phyloP scores from a whole-genome alignment of 2,113 vertebrate genomes.

The Lepus europaeus region DNA sequence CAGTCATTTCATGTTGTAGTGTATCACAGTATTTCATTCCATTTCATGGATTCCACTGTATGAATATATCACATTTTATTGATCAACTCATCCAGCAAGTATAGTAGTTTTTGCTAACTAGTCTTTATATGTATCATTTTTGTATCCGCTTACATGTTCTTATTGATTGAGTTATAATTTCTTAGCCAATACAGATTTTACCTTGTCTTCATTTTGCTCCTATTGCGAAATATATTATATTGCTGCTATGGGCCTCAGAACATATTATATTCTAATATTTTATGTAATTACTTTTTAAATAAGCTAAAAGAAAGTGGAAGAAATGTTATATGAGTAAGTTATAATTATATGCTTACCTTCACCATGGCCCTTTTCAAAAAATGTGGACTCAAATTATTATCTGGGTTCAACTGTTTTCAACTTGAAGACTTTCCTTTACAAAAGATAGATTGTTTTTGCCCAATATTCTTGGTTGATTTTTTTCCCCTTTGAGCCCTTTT shows the following conservation, averaged over 20 bases:
- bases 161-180: background rate
- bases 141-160: slow-evolving; percentile 1
- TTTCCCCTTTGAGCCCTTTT: background rate
- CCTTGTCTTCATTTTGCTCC: background rate
- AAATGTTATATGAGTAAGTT: background rate
- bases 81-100: background rate
- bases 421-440: background rate
- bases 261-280: background rate
- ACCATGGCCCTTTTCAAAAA: background rate
- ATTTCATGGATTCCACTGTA: background rate
- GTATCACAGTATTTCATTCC: background rate
- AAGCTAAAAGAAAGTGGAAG: background rate
- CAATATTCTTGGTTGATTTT: background rate
- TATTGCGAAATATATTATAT: background rate
- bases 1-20: background rate
- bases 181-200: background rate
- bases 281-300: background rate
- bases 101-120: background rate
- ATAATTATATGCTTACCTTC: background rate
- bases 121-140: background rate
- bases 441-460: background rate
- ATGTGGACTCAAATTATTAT: background rate
- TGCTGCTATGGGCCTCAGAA: background rate
- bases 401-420: background rate
- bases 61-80: background rate